Evolutionary conservation across 92 coral and sea anemone genomes (phyloP).

Genomic region (Epizoanthus scotinus): DNA sequence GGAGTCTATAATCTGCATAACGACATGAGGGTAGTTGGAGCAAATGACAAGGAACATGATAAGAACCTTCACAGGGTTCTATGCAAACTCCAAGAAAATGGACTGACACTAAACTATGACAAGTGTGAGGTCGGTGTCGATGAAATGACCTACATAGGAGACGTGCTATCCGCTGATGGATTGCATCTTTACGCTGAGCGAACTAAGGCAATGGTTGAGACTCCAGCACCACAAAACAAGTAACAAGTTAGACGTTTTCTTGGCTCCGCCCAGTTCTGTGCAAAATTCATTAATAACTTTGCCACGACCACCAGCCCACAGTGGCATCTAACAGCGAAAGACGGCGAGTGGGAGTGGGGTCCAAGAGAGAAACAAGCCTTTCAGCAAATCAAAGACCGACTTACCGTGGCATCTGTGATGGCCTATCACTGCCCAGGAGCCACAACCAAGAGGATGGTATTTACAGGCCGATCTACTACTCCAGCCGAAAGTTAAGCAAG

Average conservation of each 20-base stretch:
- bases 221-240: conserved; percentile 47
- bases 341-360: conserved; percentile 13
- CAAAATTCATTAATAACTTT: conserved; percentile 58
- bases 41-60: too few relatives aligned
- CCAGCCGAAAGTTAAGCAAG: conserved; percentile 1
- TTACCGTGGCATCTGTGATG: conserved; percentile 58
- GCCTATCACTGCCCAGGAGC: conserved; percentile 55
- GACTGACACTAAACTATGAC: conserved; percentile 54
- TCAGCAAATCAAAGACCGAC: conserved; percentile 18
- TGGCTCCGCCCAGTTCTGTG: conserved; percentile 58
- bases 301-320: conserved; percentile 58
- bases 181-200: conserved; percentile 32
- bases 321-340: conserved; percentile 50
- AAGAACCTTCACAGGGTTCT: too few relatives aligned
- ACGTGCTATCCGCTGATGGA: conserved; percentile 46
- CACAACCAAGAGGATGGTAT: too few relatives aligned
- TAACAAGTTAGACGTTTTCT: conserved; percentile 49
- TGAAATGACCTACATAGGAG: too few relatives aligned
- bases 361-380: conserved; percentile 47
- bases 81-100: too few relatives aligned
- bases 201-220: conserved; percentile 47
- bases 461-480: background rate
- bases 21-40: conserved; percentile 51
- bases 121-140: too few relatives aligned
- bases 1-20: conserved; percentile 59